Conservation (phyloP, 2,797 vertebrate genomes). For the Squalus acanthias region DNA sequence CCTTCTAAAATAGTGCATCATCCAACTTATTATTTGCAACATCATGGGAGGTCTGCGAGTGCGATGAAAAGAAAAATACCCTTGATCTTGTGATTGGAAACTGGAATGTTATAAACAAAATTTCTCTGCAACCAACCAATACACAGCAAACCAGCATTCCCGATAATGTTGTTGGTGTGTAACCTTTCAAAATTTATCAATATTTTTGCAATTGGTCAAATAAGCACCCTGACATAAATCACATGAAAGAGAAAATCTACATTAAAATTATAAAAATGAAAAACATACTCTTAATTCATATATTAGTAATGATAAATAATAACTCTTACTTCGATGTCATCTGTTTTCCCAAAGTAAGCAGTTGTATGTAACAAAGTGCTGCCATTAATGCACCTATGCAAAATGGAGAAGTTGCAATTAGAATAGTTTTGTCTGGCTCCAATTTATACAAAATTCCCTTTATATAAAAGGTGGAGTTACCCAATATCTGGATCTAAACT, state of each 20-base stretch:
- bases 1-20: not conserved
- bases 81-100: not conserved
- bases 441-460: not conserved
- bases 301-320: not conserved
- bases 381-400: conserved; percentile 45
- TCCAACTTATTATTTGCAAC: not conserved
- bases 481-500: not conserved
- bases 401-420: conserved; percentile 25
- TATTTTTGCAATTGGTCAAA: not conserved
- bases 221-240: not conserved
- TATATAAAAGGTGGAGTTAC: not conserved
- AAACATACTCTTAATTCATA: not conserved
- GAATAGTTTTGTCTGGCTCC: not conserved
- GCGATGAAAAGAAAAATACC: not conserved
- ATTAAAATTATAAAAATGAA: not conserved
- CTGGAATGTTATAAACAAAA: not conserved
- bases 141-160: not conserved
- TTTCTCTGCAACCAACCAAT: not conserved
- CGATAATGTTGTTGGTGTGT: not conserved
- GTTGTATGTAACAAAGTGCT: conserved; percentile 44
- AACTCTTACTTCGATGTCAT: conserved; percentile 45
- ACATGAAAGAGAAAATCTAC: not conserved
- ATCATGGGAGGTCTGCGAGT: not conserved
- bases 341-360: conserved; percentile 41
- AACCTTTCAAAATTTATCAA: not conserved